A percentile compares a stretch with the other conserved stretches of the same genome.
Evolutionary conservation across 1,140 invertebrate species (phyloP).

Genomic region (Drosophila nigrodunni): DNA sequence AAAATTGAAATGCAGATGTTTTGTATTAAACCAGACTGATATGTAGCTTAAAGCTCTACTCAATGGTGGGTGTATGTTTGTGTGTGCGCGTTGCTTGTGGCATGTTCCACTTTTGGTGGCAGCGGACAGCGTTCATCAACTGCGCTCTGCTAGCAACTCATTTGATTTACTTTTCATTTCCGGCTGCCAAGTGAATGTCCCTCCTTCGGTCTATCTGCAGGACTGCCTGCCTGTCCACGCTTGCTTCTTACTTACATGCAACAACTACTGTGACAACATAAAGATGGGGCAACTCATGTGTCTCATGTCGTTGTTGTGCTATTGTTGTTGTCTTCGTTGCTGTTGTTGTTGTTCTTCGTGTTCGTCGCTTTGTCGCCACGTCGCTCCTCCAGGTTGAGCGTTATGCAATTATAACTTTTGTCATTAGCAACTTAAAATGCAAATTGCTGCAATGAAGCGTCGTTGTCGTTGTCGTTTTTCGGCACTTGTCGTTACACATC

Average conservation of each 20-base stretch:
- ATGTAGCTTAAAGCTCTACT: too few species aligned
- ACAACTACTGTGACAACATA: slow-evolving; percentile 14
- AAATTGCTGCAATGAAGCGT: slow-evolving; percentile 83
- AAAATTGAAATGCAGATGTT: too few species aligned
- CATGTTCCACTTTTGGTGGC: slow-evolving; percentile 19
- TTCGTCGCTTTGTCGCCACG: slow-evolving; percentile 11
- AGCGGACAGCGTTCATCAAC: slow-evolving; percentile 67
- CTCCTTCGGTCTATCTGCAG: neutral
- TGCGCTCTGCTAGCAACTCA: slow-evolving; percentile 63
- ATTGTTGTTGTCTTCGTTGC: neutral
- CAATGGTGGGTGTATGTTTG: neutral
- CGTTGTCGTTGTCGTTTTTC: slow-evolving; percentile 47
- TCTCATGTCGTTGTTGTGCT: slow-evolving; percentile 5
- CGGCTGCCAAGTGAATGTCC: slow-evolving; percentile 55
- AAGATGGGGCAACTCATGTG: slow-evolving; percentile 28
- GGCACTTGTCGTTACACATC: slow-evolving; percentile 24
- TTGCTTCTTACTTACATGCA: slow-evolving; percentile 18
- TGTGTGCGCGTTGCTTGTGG: slow-evolving; percentile 1
- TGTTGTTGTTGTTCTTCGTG: neutral
- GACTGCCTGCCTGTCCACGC: neutral
- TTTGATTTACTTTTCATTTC: slow-evolving; percentile 84
- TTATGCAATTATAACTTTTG: slow-evolving; percentile 84
- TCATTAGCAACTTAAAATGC: slow-evolving; percentile 83
- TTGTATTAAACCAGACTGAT: too few species aligned
- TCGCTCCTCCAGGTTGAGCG: slow-evolving; percentile 63